phyloP scores from a whole-genome alignment of 2,113 vertebrate species.

The Mixornis gularis region DNA sequence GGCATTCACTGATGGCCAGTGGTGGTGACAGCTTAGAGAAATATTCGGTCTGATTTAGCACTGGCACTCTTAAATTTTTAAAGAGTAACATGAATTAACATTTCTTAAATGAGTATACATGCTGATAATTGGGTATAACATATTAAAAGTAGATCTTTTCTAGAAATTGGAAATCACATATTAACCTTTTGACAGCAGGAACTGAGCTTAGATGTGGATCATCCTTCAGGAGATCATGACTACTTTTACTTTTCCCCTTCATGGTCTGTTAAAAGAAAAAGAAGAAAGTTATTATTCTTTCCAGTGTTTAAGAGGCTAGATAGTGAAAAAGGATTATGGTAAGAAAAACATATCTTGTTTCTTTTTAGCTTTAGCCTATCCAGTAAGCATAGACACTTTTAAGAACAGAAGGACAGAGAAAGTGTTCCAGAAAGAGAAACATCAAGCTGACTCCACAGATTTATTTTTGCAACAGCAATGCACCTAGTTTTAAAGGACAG shows the following conservation, averaged over 20 bases:
- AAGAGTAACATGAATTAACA: neutral
- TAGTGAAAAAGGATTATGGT: neutral
- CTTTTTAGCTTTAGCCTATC: neutral
- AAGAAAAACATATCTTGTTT: neutral
- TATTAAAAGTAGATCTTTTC: neutral
- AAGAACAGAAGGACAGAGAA: neutral
- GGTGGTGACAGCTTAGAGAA: neutral
- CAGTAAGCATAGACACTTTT: neutral
- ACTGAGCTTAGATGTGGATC: slow-evolving; percentile 92
- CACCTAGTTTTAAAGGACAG: neutral
- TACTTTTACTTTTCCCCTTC: slow-evolving; percentile 98
- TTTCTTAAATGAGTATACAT: neutral
- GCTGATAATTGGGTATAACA: neutral
- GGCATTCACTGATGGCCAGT: neutral
- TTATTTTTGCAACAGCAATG: neutral
- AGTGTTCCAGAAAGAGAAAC: neutral
- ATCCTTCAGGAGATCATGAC: slow-evolving; percentile 93
- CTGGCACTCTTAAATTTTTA: neutral
- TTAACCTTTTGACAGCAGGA: slow-evolving; percentile 86
- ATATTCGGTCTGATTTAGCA: neutral
- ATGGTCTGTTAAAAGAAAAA: slow-evolving; percentile 75
- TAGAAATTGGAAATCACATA: neutral
- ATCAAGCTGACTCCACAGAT: neutral
- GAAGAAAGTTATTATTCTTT: neutral
- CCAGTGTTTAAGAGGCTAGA: neutral